Base-by-base conservation (phyloP, 2,888 invertebrate species). In the Euproctis similis region DNA sequence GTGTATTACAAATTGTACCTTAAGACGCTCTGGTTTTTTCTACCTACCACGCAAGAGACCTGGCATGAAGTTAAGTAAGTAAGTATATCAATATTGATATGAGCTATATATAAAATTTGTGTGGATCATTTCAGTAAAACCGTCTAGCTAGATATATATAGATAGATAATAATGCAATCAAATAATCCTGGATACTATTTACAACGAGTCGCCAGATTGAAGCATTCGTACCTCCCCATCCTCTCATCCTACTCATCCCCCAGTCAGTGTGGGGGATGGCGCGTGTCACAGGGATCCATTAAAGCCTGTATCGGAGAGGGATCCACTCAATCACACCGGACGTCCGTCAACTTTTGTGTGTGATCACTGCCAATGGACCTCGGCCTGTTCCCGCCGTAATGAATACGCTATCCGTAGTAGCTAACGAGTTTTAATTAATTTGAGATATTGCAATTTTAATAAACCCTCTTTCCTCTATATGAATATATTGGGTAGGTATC, bases 271-370 rank as follows among this genome's bases (percentile, higher is more conserved):
- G n/a, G n/a, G n/a, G n/a, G 14, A 14, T 36, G 47, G 42, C 46
- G 36, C 41, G 51, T 56, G 61, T 57, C 59, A 59, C 53, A 53
- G 63, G 58, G 67, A 58, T 46, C 70, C 70, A 73, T 78, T 74
- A 75, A 61, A 67, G 61, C 59, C 59, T 70, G 67, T 73, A 75
- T 70, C 69, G 68, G 67, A 61, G 36, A 41, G 50, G 59, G 59
- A 48, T 58, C 61, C 62, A 62, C 71, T 78, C 76, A 75, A 77
- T 75, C 76, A 74, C 66, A 60, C 48, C 74, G 69, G 70, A 75
- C 49, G 63, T 76, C 72, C 71, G 69, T 73, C 77, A 75, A 69
- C 64, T 70, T 72, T 69, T 71, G 66, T 68, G 57, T 56, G 50
- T 53, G 46, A 37, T 48, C 48, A 49, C 57, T 56, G 55, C 49